Evolutionary conservation across 2,888 invertebrate species (phyloP).

Genomic region (Rhagonycha lutea): DNA sequence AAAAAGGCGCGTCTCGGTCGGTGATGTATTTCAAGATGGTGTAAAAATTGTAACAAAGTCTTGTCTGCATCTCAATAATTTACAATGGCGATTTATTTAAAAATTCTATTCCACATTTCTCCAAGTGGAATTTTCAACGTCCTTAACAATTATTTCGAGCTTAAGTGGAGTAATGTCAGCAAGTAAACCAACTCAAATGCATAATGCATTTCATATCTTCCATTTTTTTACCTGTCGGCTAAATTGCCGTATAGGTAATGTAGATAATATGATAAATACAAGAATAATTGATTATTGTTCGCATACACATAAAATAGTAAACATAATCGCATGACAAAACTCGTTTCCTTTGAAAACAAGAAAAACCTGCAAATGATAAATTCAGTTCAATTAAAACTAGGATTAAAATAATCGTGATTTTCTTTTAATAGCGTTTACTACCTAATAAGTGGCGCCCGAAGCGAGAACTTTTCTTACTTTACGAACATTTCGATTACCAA

Average conservation of each 20-base stretch:
- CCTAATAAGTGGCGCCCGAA: neutral
- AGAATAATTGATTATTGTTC: constrained; percentile 43
- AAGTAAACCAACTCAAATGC: constrained; percentile 28
- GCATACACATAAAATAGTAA: neutral
- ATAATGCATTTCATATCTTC: constrained; percentile 43
- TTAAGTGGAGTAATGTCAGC: neutral
- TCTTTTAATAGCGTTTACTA: neutral
- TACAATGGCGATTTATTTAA: neutral
- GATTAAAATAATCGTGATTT: neutral
- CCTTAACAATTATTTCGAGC: neutral
- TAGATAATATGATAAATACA: constrained; percentile 44
- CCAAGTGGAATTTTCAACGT: neutral
- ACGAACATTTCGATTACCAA: too few relatives aligned
- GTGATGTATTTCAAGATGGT: neutral
- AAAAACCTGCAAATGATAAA: neutral
- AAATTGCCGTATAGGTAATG: constrained; percentile 37
- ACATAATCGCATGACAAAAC: constrained; percentile 18
- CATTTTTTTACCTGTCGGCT: constrained; percentile 38
- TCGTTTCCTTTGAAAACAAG: neutral
- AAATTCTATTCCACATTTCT: neutral
- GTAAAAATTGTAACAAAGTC: neutral
- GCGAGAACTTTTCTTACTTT: neutral
- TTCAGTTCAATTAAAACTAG: neutral
- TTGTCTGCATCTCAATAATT: neutral
- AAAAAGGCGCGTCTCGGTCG: neutral